Percentiles rank a stretch among this genome's conserved stretches.
Evolutionary conservation across 2,113 vertebrate species (phyloP).

Genomic region (Hippolais icterina): DNA sequence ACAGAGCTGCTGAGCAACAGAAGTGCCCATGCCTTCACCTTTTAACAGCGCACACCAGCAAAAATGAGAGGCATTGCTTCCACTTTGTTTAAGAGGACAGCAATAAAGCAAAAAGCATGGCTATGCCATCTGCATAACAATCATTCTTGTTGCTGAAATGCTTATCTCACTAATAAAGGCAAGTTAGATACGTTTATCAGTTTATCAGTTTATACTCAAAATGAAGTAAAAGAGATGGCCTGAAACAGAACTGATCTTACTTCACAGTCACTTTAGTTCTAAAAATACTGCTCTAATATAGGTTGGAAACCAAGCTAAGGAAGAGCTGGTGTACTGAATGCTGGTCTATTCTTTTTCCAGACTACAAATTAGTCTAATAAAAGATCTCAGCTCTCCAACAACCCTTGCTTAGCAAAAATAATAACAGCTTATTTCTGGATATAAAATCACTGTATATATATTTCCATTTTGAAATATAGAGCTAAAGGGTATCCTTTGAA

Average conservation of each 20-base stretch:
- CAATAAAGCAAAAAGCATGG: neutral
- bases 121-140: neutral
- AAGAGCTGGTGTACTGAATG: neutral
- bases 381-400: neutral
- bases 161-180: neutral
- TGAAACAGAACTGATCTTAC: neutral
- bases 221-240: neutral
- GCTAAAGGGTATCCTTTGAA: neutral
- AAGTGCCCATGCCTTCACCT: fast-evolving
- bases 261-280: neutral
- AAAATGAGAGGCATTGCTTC: neutral
- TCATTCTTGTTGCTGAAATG: neutral
- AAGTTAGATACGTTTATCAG: neutral
- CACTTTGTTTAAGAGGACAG: neutral
- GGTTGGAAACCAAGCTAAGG: neutral
- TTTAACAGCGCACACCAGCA: neutral
- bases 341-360: neutral
- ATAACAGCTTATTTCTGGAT: neutral
- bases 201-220: neutral
- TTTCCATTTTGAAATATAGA: neutral
- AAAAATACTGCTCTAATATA: neutral
- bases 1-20: neutral
- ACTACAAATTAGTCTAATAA: neutral
- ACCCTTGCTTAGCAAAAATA: neutral
- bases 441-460: neutral